Conservation (phyloP, 2,888 invertebrate species). For the Rhagophthalmus giganteus region DNA sequence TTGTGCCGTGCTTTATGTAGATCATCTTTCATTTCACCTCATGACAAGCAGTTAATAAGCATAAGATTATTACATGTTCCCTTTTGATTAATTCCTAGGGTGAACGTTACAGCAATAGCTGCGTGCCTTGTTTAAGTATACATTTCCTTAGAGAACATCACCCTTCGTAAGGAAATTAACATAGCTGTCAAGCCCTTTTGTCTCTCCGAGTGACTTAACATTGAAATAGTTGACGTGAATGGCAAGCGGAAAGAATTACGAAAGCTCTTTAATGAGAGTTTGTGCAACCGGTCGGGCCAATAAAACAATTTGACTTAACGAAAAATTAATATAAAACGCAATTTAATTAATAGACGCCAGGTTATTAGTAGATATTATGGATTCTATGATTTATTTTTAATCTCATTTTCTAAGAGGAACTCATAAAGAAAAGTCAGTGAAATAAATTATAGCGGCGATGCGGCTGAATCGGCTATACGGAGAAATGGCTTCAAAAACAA, state of each 20-base stretch:
- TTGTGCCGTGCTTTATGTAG: constrained; percentile 25
- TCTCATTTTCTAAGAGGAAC: too few species aligned
- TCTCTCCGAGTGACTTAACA: neutral
- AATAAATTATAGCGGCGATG: too few species aligned
- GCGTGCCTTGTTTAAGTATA: constrained; percentile 1
- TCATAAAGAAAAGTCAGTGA: too few species aligned
- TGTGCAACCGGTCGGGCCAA: too few species aligned
- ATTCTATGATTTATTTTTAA: too few species aligned
- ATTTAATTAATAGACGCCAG: too few species aligned
- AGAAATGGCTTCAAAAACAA: neutral
- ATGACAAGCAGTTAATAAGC: constrained; percentile 12
- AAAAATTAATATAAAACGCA: too few species aligned
- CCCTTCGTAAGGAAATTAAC: neutral
- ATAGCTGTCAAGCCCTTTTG: neutral
- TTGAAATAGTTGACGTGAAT: neutral
- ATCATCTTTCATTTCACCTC: constrained; percentile 22
- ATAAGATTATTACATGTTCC: constrained; percentile 9
- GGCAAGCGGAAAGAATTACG: neutral
- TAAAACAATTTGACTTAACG: too few species aligned
- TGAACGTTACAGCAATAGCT: constrained; percentile 6
- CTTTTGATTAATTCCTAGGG: constrained; percentile 1
- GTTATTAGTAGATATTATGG: too few species aligned
- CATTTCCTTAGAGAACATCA: neutral
- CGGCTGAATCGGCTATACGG: neutral
- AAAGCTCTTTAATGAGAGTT: too few species aligned